phyloP scores from a whole-genome alignment of 2,113 vertebrate genomes.

The Eretmochelys imbricata region DNA sequence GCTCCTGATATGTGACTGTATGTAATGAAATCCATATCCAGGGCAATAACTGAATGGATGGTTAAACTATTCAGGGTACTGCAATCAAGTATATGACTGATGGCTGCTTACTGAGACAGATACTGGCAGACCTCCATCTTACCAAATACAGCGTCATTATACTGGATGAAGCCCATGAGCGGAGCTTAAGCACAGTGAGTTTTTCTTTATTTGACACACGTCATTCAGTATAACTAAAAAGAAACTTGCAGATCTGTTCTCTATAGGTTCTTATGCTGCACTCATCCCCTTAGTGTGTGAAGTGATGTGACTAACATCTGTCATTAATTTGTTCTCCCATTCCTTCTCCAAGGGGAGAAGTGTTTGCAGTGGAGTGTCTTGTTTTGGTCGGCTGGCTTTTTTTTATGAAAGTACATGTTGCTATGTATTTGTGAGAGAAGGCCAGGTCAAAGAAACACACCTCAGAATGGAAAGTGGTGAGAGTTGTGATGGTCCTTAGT shows the following conservation, averaged over 20 bases:
- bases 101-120: conserved; percentile 93
- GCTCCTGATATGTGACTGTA: neutral
- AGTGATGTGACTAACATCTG: neutral
- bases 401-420: neutral
- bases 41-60: neutral
- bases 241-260: neutral
- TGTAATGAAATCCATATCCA: neutral
- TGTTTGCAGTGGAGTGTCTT: neutral
- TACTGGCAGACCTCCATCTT: conserved; percentile 88
- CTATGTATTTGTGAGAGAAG: neutral
- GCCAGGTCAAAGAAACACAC: neutral
- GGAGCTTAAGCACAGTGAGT: conserved; percentile 96
- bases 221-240: neutral
- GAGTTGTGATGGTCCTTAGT: neutral
- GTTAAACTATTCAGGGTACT: conserved; percentile 83
- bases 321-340: neutral
- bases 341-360: neutral
- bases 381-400: neutral
- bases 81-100: conserved; percentile 96
- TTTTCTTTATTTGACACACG: neutral
- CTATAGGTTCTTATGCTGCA: neutral
- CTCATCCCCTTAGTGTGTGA: neutral
- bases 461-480: neutral
- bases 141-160: conserved; percentile 91
- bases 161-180: conserved; percentile 96